Conservation (phyloP, 2,888 invertebrate genomes). For the Pammene aurita region DNA sequence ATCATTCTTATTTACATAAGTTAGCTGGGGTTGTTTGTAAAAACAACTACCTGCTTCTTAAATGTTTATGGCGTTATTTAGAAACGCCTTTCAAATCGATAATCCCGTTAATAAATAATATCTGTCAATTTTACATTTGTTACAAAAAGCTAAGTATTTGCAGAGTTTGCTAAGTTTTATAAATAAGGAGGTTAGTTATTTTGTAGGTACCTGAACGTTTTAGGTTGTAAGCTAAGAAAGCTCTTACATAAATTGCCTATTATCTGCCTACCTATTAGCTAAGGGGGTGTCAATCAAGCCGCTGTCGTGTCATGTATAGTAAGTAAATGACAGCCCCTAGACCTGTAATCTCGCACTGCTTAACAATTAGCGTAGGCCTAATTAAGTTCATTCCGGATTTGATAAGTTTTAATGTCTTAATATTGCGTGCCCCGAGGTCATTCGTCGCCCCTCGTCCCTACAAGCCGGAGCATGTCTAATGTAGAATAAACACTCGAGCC, state of each 20-base stretch:
- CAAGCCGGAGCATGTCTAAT: slow-evolving; percentile 37
- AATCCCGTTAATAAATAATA: too few relatives aligned
- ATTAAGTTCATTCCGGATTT: slow-evolving; percentile 69
- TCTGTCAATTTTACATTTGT: too few relatives aligned
- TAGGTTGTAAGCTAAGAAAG: too few relatives aligned
- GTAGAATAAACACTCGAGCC: slow-evolving; percentile 41
- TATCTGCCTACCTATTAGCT: too few relatives aligned
- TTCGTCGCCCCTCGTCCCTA: slow-evolving; percentile 50
- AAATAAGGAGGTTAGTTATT: too few relatives aligned
- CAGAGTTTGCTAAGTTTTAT: too few relatives aligned
- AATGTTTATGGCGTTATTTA: neutral
- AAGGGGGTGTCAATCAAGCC: slow-evolving; percentile 12
- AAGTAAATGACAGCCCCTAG: slow-evolving; percentile 53
- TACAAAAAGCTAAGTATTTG: too few relatives aligned
- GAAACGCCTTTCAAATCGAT: neutral
- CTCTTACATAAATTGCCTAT: neutral
- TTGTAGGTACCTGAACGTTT: too few relatives aligned
- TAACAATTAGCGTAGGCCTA: slow-evolving; percentile 67
- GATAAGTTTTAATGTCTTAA: slow-evolving; percentile 74
- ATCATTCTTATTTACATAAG: slow-evolving; percentile 34
- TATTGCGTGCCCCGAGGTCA: slow-evolving; percentile 67
- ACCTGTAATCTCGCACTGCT: slow-evolving; percentile 56
- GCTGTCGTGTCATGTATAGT: slow-evolving; percentile 52
- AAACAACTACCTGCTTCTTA: neutral
- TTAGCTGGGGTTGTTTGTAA: slow-evolving; percentile 2